Evolutionary conservation across 2,888 invertebrate species (phyloP).

Genomic region (Epistrophe eligans): DNA sequence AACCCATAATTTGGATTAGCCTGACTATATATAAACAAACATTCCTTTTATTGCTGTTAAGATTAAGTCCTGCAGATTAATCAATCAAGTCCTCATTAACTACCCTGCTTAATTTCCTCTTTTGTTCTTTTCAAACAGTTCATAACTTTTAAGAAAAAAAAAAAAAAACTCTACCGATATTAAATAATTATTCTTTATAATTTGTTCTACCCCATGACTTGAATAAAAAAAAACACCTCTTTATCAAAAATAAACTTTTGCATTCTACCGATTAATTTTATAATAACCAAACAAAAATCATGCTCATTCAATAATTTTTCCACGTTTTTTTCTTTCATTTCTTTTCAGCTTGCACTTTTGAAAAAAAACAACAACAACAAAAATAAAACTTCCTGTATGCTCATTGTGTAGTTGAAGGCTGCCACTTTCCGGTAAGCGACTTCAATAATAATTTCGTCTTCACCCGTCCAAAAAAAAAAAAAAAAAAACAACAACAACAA

Average conservation of each 20-base stretch:
- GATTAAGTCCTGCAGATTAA: not conserved
- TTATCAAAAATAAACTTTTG: conserved; percentile 9
- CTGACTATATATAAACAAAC: no score
- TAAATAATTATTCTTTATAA: not conserved
- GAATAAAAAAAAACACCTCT: not conserved
- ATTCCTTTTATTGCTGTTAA: not conserved
- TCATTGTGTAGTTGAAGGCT: conserved; percentile 40
- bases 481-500: not conserved
- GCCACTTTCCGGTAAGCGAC: conserved; percentile 41
- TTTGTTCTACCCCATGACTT: not conserved
- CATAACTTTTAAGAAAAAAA: not conserved
- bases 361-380: not conserved
- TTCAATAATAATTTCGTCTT: conserved; percentile 50
- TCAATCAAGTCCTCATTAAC: not conserved
- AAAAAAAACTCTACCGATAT: not conserved
- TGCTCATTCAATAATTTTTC: conserved; percentile 35
- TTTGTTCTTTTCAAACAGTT: not conserved
- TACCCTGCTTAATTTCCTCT: not conserved
- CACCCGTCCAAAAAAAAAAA: conserved; percentile 49
- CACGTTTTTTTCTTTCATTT: conserved; percentile 49
- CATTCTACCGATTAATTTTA: conserved; percentile 5
- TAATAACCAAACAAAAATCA: conserved; percentile 13
- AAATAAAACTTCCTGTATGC: conserved; percentile 23
- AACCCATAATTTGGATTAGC: no score
- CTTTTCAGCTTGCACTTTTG: conserved; percentile 53